Conservation (phyloP, 2,797 vertebrate species). For the Enoplosus armatus region DNA sequence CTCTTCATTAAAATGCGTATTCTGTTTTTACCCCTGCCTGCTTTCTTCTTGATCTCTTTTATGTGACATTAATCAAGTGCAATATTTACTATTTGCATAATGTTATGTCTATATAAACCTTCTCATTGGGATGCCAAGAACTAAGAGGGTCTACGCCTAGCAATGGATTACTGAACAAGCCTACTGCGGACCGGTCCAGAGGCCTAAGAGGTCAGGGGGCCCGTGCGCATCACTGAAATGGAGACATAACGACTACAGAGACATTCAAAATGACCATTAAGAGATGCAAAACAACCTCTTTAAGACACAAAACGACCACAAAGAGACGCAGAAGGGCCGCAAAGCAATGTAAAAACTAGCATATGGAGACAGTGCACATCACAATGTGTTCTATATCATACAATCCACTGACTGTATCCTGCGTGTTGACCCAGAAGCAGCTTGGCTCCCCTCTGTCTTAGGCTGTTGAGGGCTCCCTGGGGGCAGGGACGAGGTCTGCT, state of each 20-base stretch:
- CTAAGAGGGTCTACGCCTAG: background rate
- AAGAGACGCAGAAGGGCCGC: background rate
- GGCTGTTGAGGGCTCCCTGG: slow-evolving; percentile 23
- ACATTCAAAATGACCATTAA: background rate
- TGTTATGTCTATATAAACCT: slow-evolving; percentile 17
- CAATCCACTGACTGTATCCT: background rate
- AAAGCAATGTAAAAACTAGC: too few species aligned
- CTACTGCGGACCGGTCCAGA: background rate
- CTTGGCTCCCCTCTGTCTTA: background rate
- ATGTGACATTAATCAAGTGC: background rate
- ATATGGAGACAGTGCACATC: background rate
- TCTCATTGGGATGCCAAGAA: background rate
- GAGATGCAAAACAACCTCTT: background rate
- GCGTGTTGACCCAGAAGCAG: slow-evolving; percentile 35
- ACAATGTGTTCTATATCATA: background rate
- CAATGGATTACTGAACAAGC: background rate
- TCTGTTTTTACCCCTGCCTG: slow-evolving; percentile 47
- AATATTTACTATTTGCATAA: background rate
- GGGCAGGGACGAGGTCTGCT: slow-evolving; percentile 46
- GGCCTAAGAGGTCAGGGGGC: too few species aligned
- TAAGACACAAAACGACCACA: background rate
- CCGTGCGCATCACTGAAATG: background rate
- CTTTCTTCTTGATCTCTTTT: background rate
- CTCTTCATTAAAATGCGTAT: slow-evolving; percentile 72
- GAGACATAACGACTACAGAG: background rate